A percentile compares a stretch with the other conserved stretches of the same genome.
Evolutionary conservation across 2,888 invertebrate species (phyloP).

Genomic region (Lamellibrachia satsuma): DNA sequence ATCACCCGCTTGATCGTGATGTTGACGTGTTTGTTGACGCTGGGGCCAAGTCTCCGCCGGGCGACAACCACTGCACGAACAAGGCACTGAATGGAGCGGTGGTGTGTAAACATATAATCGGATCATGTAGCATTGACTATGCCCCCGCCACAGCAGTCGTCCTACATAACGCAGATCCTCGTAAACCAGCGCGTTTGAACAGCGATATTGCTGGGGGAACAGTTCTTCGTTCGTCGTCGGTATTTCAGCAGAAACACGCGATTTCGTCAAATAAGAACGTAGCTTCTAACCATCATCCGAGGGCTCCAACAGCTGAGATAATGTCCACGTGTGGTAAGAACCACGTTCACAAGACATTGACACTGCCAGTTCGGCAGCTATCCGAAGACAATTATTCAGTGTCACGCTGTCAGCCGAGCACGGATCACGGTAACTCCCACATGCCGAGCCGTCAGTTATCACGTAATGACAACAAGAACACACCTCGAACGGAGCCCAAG

Average conservation of each 20-base stretch:
- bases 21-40: no score
- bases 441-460: not conserved
- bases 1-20: no score
- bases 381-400: not conserved
- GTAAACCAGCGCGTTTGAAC: not conserved
- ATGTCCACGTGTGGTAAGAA: not conserved
- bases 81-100: not conserved
- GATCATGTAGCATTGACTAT: not conserved
- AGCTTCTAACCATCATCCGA: not conserved
- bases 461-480: no score
- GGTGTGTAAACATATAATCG: not conserved
- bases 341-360: not conserved
- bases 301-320: not conserved
- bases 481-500: no score
- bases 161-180: not conserved
- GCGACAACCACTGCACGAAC: not conserved
- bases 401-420: not conserved
- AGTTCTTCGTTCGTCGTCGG: no score
- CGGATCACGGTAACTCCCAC: not conserved
- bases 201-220: no score
- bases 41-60: no score
- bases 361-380: not conserved
- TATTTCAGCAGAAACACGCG: not conserved
- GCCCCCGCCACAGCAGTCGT: not conserved
- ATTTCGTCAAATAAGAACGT: not conserved